phyloP scores from a whole-genome alignment of 2,113 vertebrate genomes.

The Lampris megalopsis region DNA sequence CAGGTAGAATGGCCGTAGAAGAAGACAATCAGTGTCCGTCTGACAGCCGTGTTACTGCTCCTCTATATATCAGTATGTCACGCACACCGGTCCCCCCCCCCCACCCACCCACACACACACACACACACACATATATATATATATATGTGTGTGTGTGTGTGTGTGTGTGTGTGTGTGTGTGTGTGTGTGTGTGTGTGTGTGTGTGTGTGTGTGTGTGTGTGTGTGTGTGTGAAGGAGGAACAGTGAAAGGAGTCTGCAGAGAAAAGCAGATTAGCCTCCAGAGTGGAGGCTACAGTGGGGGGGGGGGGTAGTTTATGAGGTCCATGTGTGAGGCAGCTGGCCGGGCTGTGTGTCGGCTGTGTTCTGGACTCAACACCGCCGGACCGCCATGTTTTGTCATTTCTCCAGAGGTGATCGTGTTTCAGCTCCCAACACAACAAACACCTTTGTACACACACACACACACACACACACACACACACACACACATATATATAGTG shows the following conservation, averaged over 20 bases:
- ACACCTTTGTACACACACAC: constrained; percentile 48
- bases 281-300: constrained; percentile 12
- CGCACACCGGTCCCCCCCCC: constrained; percentile 25
- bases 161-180: background rate
- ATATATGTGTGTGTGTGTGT: background rate
- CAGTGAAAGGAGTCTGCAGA: constrained; percentile 66
- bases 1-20: constrained; percentile 18
- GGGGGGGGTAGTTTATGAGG: constrained; percentile 62
- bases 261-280: constrained; percentile 63
- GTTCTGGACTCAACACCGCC: constrained; percentile 49
- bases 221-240: constrained; percentile 49
- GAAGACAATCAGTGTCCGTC: constrained; percentile 37
- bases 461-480: too few relatives aligned
- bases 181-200: background rate
- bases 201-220: background rate
- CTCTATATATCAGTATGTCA: constrained; percentile 59
- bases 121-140: too few relatives aligned
- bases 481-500: too few relatives aligned
- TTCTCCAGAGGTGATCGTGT: constrained; percentile 41
- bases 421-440: constrained; percentile 37
- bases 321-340: constrained; percentile 68
- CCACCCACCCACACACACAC: too few relatives aligned
- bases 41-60: constrained; percentile 61
- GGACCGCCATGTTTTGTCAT: constrained; percentile 30
- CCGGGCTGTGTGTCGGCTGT: constrained; percentile 53